A percentile compares a stretch with the other conserved stretches of the same genome.
Evolutionary conservation across 2,888 invertebrate genomes (phyloP).

Genomic region (Pogonocherus hispidulus): DNA sequence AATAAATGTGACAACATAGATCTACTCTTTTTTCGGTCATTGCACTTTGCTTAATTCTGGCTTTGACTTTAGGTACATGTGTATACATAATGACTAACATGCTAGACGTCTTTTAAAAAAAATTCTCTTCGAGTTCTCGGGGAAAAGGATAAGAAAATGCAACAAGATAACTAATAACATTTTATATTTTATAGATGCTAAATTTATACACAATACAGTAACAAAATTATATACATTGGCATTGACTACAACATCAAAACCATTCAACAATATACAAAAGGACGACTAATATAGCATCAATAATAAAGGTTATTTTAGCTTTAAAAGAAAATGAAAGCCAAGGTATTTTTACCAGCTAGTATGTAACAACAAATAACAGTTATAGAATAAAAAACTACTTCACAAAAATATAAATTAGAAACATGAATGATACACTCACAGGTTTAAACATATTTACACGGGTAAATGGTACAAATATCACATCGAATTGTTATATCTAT

Average conservation of each 20-base stretch:
- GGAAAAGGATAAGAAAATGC: too few species aligned
- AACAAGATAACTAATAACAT: too few species aligned
- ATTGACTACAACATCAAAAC: slow-evolving; percentile 33
- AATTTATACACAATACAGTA: slow-evolving; percentile 27
- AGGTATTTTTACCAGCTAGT: too few species aligned
- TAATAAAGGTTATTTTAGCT: too few species aligned
- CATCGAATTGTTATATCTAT: slow-evolving; percentile 33
- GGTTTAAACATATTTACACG: slow-evolving; percentile 29
- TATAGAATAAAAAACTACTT: slow-evolving; percentile 21
- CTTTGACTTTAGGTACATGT: too few species aligned
- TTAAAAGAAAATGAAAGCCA: too few species aligned
- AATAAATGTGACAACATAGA: too few species aligned
- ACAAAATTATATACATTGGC: slow-evolving; percentile 23
- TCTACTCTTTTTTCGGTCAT: too few species aligned
- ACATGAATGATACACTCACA: slow-evolving; percentile 40
- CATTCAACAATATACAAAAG: slow-evolving; percentile 9
- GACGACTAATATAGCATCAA: slow-evolving; percentile 10
- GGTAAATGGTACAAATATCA: slow-evolving; percentile 31
- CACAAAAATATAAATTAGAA: slow-evolving; percentile 40
- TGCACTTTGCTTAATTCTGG: too few species aligned
- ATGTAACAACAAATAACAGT: slow-evolving; percentile 6
- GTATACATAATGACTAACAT: too few species aligned
- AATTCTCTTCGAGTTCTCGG: too few species aligned
- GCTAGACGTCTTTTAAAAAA: too few species aligned
- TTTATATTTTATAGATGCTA: slow-evolving; percentile 13